Conservation (phyloP, 1,140 invertebrate genomes). For the Lepidotrigona ventralis region DNA sequence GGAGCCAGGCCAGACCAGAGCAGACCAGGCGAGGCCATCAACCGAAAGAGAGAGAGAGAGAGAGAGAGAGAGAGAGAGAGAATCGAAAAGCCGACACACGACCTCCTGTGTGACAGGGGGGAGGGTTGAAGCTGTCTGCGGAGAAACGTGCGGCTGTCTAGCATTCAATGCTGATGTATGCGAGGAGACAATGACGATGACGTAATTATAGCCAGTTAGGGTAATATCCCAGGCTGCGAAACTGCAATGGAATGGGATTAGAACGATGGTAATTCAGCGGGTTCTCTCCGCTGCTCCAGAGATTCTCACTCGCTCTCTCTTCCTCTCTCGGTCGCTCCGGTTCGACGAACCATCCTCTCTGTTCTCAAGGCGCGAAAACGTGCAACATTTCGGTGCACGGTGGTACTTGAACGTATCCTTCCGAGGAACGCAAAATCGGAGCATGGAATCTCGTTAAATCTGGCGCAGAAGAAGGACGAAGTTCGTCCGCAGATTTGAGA, state of each 20-base stretch:
- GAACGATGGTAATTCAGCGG: slow-evolving; percentile 28
- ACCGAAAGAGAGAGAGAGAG: background rate
- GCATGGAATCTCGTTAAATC: background rate
- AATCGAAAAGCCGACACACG: background rate
- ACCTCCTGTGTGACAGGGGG: background rate
- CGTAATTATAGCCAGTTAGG: slow-evolving; percentile 76
- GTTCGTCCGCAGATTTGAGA: slow-evolving; percentile 20
- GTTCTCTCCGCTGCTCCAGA: background rate
- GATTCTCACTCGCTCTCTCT: background rate
- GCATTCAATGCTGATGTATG: slow-evolving; percentile 65
- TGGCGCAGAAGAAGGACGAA: too few relatives aligned
- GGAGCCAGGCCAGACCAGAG: background rate
- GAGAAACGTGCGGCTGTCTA: slow-evolving; percentile 50
- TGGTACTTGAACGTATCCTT: background rate
- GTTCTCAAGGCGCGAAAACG: background rate
- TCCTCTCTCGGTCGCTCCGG: too few relatives aligned
- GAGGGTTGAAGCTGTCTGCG: slow-evolving; percentile 16
- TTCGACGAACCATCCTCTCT: background rate
- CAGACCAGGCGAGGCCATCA: too few relatives aligned
- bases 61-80: background rate
- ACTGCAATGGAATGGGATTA: slow-evolving; percentile 67
- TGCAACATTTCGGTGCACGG: too few relatives aligned
- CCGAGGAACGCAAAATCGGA: background rate
- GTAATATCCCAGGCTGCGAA: slow-evolving; percentile 71
- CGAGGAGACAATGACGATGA: slow-evolving; percentile 74